Evolutionary conservation across 2,797 vertebrate species (phyloP), one percentile per base, ranked within the genome.

Genomic region (Characodon lateralis): DNA sequence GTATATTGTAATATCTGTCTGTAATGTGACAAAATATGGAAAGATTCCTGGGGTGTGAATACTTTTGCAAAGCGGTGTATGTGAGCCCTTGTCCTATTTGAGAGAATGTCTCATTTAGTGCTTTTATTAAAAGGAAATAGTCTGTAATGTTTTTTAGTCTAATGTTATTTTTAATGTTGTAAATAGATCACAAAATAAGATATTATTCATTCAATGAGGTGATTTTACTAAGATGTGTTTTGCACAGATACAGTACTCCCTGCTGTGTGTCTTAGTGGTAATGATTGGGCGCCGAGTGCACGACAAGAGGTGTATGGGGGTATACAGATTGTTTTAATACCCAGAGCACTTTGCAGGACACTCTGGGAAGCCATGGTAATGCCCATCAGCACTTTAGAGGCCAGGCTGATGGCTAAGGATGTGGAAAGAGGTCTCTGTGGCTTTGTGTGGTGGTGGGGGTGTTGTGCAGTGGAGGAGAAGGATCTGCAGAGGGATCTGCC

Each of bases 361-460:
- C 89, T 87, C 73, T 82, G 89, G 87, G 82, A 90, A 93, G 89
- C 89, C 89, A 80, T 91, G 88, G 89, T 90, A 90, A 90, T 91
- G 89, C 87, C 91, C 91, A 92, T 91, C 92, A 87, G 85, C 90
- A 89, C 91, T 93, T 91, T 90, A 89, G 88, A 91, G 91, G 91
- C 88, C 89, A 89, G 89, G 84, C 85, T 91, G 86, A 86, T 91
- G 91, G 91, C 85, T 80, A 83, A 90, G 89, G 92, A 91, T 89
- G 93, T 89, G 89, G 90, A 90, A 85, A 79, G 90, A 90, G 87
- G 90, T 87, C 89, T 90, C 81, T 90, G 90, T 83, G 91, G 89
- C 88, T 91, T 87, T 90, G 78, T 85, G 87, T 86, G 78, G 81
- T 77, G 82, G 87, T 72, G 89, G 79, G 81, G 77, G 85, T 72